A percentile compares a stretch with the other conserved stretches of the same genome.
phyloP scores from a whole-genome alignment of 2,888 invertebrate genomes.

The Drosophila meridionalis region DNA sequence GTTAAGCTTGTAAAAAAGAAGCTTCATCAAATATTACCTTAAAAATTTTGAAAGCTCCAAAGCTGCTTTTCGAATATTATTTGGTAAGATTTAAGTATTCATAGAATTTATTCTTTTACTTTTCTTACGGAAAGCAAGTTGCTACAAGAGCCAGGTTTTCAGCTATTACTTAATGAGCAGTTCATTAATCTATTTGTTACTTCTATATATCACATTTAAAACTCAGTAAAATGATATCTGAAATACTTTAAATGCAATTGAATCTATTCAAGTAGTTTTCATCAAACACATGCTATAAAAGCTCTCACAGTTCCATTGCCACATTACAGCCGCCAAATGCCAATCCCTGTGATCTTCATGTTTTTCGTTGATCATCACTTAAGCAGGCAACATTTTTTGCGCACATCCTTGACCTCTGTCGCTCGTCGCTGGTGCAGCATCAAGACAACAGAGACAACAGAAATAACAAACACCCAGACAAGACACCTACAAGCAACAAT shows the following conservation, averaged over 20 bases:
- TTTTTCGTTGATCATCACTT: constrained; percentile 55
- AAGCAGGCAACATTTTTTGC: constrained; percentile 38
- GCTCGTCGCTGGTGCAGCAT: constrained; percentile 22
- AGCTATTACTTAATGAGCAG: no score
- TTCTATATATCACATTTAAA: no score
- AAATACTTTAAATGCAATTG: background rate
- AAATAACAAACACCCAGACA: constrained; percentile 60
- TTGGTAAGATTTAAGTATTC: no score
- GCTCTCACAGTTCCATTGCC: background rate
- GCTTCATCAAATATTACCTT: no score
- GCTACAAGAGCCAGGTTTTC: no score
- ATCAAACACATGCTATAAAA: background rate
- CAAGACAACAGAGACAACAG: constrained; percentile 34
- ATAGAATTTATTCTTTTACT: no score
- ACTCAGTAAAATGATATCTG: no score
- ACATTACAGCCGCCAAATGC: constrained; percentile 13
- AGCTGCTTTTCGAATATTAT: no score
- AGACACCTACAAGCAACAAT: constrained; percentile 65
- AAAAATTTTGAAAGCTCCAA: no score
- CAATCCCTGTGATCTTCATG: constrained; percentile 37
- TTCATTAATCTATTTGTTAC: no score
- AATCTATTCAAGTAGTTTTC: background rate
- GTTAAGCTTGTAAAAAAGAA: no score
- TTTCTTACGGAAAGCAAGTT: no score
- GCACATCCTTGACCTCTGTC: constrained; percentile 68